Base-by-base conservation (phyloP, 2,113 vertebrate genomes). In the Catharus bicknelli region DNA sequence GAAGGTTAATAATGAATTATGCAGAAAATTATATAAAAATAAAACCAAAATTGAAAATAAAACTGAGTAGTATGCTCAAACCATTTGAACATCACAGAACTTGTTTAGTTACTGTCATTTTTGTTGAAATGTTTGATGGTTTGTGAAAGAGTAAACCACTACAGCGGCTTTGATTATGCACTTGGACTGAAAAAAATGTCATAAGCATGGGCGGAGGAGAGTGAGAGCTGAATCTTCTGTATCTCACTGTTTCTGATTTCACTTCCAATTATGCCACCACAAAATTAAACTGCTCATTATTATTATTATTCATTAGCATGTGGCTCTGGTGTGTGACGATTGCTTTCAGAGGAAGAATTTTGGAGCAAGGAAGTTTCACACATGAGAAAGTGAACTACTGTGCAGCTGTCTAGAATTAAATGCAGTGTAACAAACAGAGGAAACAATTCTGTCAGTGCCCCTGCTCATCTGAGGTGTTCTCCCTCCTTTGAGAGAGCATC, bases 1-100 rank as follows among this genome's bases (percentile, higher is more conserved):
- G 43, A 97, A 96, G 50, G 43, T 86, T 95, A 96, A 96, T 95
- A 77, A 54, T 64, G 72, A 95, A 74, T 96, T 95, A 90, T 61
- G 40, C 15, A 78, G 43, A 81, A 92, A 92, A 90, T 36, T 74
- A 88, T 42, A 38, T 38, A 87, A 90, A 16, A 90, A 75, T 80
- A 90, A 95, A 95, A 84, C 36, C 17, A 57, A 38, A 93, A 13
- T 9, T 93, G 25, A 83, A 91, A 76, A 23, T 25, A 79, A 48
- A 94, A 20, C 30, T 92, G 45, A 73, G 51, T 53, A 74, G 73
- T 82, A 90, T 29, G 15, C 14, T 73, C 70, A 74, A 26, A 55
- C 15, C 29, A 2, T 53, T 83, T 95, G 36, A 95, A 86, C 32
- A 89, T 78, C 86, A n/a, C 55, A 95, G 78, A 93, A 88, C 47